Percentiles rank a stretch among this genome's conserved stretches.
Conservation (phyloP, 2,888 invertebrate genomes). For the Apamea monoglypha region DNA sequence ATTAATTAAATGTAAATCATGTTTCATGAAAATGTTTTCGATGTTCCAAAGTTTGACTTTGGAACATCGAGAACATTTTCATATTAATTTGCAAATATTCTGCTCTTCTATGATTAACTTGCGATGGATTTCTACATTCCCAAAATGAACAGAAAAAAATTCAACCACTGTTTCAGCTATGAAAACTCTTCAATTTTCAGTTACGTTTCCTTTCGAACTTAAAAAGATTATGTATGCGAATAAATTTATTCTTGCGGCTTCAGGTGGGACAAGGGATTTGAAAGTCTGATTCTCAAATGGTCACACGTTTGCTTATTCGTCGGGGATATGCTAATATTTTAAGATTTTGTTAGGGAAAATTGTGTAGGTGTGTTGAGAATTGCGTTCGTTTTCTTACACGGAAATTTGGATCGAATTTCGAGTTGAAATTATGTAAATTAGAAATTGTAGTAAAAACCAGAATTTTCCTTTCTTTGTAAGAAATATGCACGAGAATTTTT, state of each 20-base stretch:
- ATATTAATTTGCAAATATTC: neutral
- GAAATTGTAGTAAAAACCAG: neutral
- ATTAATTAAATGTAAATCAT: too few relatives aligned
- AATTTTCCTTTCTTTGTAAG: neutral
- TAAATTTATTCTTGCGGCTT: conserved; percentile 73
- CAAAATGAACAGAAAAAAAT: too few relatives aligned
- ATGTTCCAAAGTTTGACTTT: too few relatives aligned
- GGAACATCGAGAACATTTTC: neutral
- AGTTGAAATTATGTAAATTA: neutral
- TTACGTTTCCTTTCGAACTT: conserved; percentile 59
- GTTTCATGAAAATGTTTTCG: too few relatives aligned
- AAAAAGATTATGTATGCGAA: conserved; percentile 70
- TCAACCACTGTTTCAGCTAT: neutral
- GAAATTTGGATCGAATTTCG: conserved; percentile 9
- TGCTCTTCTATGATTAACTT: neutral
- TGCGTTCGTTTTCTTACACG: conserved; percentile 31
- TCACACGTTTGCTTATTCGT: conserved; percentile 68
- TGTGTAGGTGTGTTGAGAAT: conserved; percentile 42
- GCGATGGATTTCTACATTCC: neutral
- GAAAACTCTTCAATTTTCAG: conserved; percentile 48
- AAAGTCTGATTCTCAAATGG: conserved; percentile 73
- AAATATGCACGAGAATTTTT: neutral
- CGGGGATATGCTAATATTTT: conserved; percentile 63
- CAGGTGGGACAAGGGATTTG: conserved; percentile 66
- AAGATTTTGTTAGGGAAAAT: conserved; percentile 55